Evolutionary conservation across 2,113 vertebrate genomes (phyloP), one percentile per base, ranked within the genome.

Genomic region (Odontesthes bonariensis): DNA sequence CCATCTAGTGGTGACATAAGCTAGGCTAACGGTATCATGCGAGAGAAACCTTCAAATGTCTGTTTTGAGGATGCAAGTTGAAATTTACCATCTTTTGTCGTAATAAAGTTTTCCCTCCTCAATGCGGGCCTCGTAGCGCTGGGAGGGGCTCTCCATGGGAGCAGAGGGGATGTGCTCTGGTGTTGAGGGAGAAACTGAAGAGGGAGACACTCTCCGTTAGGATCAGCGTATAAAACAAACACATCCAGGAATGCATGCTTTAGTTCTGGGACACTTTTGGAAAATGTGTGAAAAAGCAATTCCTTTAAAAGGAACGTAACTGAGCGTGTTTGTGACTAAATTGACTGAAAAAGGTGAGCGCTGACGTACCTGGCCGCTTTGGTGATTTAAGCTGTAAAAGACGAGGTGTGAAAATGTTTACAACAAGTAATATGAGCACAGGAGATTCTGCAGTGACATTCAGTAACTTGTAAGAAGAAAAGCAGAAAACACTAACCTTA

Each of bases 41-140:
- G 7, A 10, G 19, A 8, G 46, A 6, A 19, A 3, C 16, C 1
- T 19, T n/a, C 11, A 61, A 56, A 42, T 44, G 59, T 13, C 5
- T 23, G n/a, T 27, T 47, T 16, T 32, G 60, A 47, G 16, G 11
- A 5, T 4, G 10, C 67, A 71, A 22, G 1, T 10, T 1, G 0
- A 59, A 59, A 67, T 89, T 71, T 85, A 99, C 98, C 98, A 99
- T 98, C 98, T 95, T 85, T 99, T 99, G 86, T 99, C 98, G 32
- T 99, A 99, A 91, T 98, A 99, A 23, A 99, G 95, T 77, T 98
- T 99, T 17, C 97, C 98, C 5, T 99, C 98, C 88, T 99, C 98
- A 88, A 99, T 98, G 72, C 98, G 96, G 33, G 98, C 97, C 69
- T 99, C 98, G 32, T 97, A 99, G 0, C 98, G 94, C 91, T 97